Conservation (phyloP, 2,888 invertebrate species). For the Brachyptera risi region DNA sequence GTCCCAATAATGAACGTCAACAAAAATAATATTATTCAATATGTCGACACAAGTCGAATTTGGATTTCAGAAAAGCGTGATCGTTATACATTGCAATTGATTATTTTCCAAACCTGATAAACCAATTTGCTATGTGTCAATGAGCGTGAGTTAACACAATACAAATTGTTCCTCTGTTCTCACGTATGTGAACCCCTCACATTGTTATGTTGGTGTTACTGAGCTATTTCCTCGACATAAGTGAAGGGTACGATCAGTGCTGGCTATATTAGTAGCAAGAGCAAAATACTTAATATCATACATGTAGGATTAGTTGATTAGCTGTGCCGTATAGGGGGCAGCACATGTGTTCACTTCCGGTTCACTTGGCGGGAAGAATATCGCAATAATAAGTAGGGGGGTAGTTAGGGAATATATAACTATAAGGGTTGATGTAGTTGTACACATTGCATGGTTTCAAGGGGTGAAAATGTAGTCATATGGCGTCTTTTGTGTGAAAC, state of each 20-base stretch:
- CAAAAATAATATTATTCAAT: too few relatives aligned
- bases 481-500: constrained; percentile 15
- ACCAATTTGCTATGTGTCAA: too few relatives aligned
- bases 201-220: constrained; percentile 1
- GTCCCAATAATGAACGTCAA: too few relatives aligned
- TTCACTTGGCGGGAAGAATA: constrained; percentile 47
- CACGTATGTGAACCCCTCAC: not conserved
- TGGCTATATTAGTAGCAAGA: not conserved
- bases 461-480: constrained; percentile 3
- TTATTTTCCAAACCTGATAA: too few relatives aligned
- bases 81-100: too few relatives aligned
- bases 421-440: constrained; percentile 8
- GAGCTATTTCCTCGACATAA: constrained; percentile 13
- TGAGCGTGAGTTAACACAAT: constrained; percentile 10
- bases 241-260: not conserved
- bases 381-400: constrained; percentile 44
- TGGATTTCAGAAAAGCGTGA: too few relatives aligned
- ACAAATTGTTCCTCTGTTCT: not conserved
- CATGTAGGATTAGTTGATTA: constrained; percentile 20
- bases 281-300: constrained; percentile 22
- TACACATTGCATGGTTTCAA: constrained; percentile 3
- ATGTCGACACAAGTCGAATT: too few relatives aligned
- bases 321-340: constrained; percentile 8
- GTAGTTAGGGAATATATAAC: constrained; percentile 40
- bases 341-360: constrained; percentile 41